These are phyloP conservation scores for Toxotes chatareus DNA, from an alignment of 2,113 vertebrate species.

Conservation along the genomic window DNA sequence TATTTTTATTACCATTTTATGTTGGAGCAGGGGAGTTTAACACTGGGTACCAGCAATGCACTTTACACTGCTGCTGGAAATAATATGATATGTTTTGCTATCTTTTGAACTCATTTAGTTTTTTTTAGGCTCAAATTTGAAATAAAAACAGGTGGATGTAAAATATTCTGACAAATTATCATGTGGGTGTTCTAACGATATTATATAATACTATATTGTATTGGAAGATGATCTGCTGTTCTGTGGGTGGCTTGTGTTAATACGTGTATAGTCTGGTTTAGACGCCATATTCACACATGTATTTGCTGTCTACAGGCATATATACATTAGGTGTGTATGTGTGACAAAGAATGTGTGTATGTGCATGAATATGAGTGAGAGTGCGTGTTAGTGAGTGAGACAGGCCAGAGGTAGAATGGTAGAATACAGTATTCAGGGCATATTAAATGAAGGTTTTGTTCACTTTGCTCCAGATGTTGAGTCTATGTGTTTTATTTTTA, in stretches of 20 bases:
- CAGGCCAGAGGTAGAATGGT: conserved; percentile 91
- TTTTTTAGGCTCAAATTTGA: background rate
- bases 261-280: conserved; percentile 6
- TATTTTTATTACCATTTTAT: background rate
- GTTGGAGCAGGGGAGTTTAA: background rate
- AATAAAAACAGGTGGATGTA: background rate
- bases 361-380: conserved; percentile 22
- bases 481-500: conserved; percentile 94
- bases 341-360: conserved; percentile 31
- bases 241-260: background rate
- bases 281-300: conserved; percentile 3
- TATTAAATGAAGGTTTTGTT: conserved; percentile 99
- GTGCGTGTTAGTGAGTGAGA: conserved; percentile 53
- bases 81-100: background rate
- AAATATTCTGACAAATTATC: conserved; percentile 12
- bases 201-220: background rate
- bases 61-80: background rate
- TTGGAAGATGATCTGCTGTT: conserved; percentile 19
- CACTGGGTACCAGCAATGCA: background rate
- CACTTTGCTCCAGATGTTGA: conserved; percentile 99
- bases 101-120: background rate
- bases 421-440: conserved; percentile 95
- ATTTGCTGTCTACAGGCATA: conserved; percentile 47
- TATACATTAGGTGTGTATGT: conserved; percentile 30
- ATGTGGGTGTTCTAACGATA: background rate